Evolutionary conservation across 2,113 vertebrate species (phyloP).

Genomic region (Clarias batrachus): DNA sequence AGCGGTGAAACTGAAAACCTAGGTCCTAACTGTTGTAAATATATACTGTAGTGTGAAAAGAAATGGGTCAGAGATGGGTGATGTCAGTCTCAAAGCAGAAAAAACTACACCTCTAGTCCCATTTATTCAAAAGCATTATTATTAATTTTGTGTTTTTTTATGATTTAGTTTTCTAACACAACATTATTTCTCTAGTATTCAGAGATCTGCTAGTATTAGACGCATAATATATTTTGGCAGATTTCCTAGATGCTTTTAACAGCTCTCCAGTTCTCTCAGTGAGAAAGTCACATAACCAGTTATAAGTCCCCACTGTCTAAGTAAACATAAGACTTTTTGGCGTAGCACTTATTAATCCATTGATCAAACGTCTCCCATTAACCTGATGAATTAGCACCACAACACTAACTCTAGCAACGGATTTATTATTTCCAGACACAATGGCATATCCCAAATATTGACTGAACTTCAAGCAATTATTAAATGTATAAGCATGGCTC

Average conservation of each 20-base stretch:
- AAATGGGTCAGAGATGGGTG: background rate
- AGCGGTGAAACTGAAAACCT: background rate
- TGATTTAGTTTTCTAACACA: too few relatives aligned
- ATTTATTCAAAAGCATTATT: background rate
- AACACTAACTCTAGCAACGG: background rate
- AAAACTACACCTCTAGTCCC: background rate
- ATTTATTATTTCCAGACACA: background rate
- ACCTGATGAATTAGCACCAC: background rate
- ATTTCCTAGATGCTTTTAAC: slow-evolving; percentile 4
- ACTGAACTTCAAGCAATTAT: background rate
- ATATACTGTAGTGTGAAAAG: background rate
- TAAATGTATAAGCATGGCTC: background rate
- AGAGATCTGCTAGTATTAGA: background rate
- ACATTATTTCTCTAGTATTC: background rate
- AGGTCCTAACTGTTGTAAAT: background rate
- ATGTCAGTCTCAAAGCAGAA: background rate
- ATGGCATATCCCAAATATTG: background rate
- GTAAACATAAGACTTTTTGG: background rate
- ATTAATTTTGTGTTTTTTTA: background rate
- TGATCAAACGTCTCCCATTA: background rate
- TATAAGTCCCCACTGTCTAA: background rate
- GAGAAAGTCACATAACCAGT: background rate
- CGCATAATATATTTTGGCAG: background rate
- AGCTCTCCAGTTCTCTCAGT: background rate
- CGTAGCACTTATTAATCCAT: background rate